Conservation (phyloP, 2,113 vertebrate species). For the Anser cygnoides region DNA sequence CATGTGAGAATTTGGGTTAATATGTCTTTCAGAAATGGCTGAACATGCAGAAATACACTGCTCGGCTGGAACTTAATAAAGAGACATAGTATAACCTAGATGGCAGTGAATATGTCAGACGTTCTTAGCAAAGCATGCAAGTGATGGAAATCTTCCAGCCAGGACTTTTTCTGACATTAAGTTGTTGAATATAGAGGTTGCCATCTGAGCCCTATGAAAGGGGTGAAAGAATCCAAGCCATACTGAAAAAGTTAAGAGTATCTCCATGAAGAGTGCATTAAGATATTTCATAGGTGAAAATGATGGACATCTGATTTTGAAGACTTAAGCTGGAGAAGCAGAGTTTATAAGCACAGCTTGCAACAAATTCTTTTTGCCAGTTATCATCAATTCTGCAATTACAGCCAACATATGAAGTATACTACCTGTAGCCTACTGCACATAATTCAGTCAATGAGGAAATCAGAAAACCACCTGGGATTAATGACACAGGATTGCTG, state of each 20-base stretch:
- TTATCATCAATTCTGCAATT: neutral
- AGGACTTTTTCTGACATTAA: neutral
- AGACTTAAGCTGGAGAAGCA: neutral
- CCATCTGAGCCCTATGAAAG: neutral
- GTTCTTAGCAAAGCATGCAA: neutral
- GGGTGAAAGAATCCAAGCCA: neutral
- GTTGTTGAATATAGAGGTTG: neutral
- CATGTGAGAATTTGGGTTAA: neutral
- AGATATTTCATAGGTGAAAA: neutral
- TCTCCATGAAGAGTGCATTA: neutral
- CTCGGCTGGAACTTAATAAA: neutral
- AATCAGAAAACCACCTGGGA: neutral
- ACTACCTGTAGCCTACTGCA: neutral
- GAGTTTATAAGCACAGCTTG: neutral
- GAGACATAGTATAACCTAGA: neutral
- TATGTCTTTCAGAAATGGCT: neutral
- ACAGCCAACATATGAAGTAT: neutral
- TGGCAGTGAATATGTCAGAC: neutral
- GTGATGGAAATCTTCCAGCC: neutral
- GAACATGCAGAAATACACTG: neutral
- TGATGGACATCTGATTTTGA: neutral
- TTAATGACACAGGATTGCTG: neutral
- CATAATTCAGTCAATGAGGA: neutral
- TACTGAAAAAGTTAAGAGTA: neutral
- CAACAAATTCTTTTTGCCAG: neutral